A percentile compares a stretch with the other conserved stretches of the same genome.
Conservation (phyloP, 2,113 vertebrate genomes). For the Hylia prasina region DNA sequence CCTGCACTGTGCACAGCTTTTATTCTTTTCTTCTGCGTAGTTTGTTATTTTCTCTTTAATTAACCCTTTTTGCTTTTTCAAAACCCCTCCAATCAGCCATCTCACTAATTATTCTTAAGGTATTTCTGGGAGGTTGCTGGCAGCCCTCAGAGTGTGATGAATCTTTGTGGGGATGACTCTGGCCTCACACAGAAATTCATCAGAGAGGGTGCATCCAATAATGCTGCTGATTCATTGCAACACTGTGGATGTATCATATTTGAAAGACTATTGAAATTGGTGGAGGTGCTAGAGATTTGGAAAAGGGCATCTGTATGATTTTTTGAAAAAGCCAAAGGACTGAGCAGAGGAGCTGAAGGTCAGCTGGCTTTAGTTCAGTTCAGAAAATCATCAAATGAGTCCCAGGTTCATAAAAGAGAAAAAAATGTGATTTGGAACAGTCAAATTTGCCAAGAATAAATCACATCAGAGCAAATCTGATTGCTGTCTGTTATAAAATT, state of each 20-base stretch:
- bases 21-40: background rate
- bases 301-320: background rate
- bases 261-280: background rate
- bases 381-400: background rate
- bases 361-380: background rate
- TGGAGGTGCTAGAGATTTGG: background rate
- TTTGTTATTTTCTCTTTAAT: too few relatives aligned
- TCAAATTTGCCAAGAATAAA: background rate
- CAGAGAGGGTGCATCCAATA: background rate
- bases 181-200: background rate
- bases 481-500: background rate
- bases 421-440: background rate
- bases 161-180: background rate
- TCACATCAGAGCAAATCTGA: background rate
- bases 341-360: background rate
- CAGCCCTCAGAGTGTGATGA: background rate
- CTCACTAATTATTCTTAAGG: background rate
- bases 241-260: rapidly evolving
- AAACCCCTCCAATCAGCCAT: background rate
- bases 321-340: background rate
- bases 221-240: background rate
- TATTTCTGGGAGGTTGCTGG: background rate
- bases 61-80: background rate
- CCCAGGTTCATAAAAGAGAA: background rate
- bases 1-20: background rate